Evolutionary conservation across 2,113 vertebrate genomes (phyloP), one percentile per base, ranked within the genome.

Genomic region (Litocranius walleri): DNA sequence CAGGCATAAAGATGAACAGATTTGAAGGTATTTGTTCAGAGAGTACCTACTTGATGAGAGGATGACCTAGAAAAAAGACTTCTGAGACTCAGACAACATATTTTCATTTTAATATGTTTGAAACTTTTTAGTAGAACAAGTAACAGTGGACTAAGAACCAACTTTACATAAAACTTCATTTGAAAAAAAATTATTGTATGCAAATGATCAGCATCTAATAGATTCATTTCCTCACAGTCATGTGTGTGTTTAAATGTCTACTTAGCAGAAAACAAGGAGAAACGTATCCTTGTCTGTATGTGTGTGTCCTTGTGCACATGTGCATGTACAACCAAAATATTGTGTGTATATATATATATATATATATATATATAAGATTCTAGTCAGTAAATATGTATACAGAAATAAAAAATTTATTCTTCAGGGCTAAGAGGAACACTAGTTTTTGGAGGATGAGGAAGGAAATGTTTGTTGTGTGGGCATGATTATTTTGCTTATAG

Each of bases 391-490:
- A 61, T 80, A 52, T 4, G 45, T 52, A 89, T 3, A 1, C 78
- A 33, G 21, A 97, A 95, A 96, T 87, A 89, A 6, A 95, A 81
- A 77, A 9, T 14, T 84, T 81, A 6, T 91, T 95, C 36, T 78
- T 61, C 23, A 93, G 19, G 30, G 3, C 85, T 93, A 84, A 92
- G 74, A 93, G 67, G 36, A 95, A 82, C 80, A 57, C 50, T 57
- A 14, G 86, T 30, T 88, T 91, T 74, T 52, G 43, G 67, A 93
- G 29, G 74, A 98, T 67, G 77, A 97, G 96, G 95, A 95, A 97
- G 94, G 88, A 93, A 97, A 94, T 94, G 64, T 90, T 88, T 95
- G 21, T 78, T 86, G 36, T 64, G 33, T 92, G 64, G 25, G 36
- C 62, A 50, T 84, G 48, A 93, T n/a, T 94, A 59, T 61, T 96